Percentiles rank a stretch among this genome's conserved stretches.
Conservation (phyloP, 2,888 invertebrate genomes). For the Aleiodes alternator region DNA sequence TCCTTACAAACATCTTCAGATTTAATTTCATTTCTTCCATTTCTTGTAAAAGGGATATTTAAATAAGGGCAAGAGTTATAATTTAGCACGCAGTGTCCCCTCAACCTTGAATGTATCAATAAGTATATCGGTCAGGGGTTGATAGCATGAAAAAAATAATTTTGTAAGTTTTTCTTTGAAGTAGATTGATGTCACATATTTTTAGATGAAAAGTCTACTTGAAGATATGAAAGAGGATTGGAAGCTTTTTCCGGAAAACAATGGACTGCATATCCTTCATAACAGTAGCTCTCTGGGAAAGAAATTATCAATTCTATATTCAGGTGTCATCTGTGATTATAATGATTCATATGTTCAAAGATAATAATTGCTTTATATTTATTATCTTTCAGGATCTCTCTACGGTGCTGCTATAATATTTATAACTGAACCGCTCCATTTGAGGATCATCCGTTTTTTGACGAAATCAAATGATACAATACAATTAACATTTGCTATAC, state of each 20-base stretch:
- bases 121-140: background rate
- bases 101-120: background rate
- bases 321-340: background rate
- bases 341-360: background rate
- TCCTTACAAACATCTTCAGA: too few relatives aligned
- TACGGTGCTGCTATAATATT: background rate
- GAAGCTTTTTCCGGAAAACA: background rate
- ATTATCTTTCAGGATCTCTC: background rate
- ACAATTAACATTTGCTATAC: constrained; percentile 11
- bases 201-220: background rate
- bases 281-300: background rate
- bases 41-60: too few relatives aligned
- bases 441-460: constrained; percentile 3
- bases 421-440: constrained; percentile 27
- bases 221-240: constrained; percentile 17
- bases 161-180: background rate
- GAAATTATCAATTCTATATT: background rate
- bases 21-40: too few relatives aligned
- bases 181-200: background rate
- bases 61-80: too few relatives aligned
- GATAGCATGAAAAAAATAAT: background rate
- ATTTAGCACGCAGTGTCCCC: too few relatives aligned
- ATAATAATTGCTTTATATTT: background rate
- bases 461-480: constrained; percentile 15
- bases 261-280: constrained; percentile 5